Base-by-base conservation (phyloP, 1,140 invertebrate species). In the Rhizoglyphus robini region DNA sequence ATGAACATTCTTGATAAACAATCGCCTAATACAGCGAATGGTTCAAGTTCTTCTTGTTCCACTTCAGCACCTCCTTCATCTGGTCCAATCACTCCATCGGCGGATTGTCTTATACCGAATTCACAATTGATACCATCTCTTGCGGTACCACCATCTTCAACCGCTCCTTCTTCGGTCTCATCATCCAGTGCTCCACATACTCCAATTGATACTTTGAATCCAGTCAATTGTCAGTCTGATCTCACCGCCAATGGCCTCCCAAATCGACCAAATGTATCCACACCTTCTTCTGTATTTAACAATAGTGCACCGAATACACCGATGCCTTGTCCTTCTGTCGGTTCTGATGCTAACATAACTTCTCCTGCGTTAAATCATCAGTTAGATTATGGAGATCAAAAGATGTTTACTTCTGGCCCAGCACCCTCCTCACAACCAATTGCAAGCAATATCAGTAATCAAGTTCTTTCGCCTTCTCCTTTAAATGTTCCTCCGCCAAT, bases 1-100 rank as follows among this genome's bases (percentile, higher is more conserved):
- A 60, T 60, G 58, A 60, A 60, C 58, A 60, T 60, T 60, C 58
- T 60, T 46, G 58, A 60, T 29, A 60, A 60, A 46, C 58, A 60
- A 60, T 60, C 58, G 27, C 58, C 58, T 15, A 64, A n/a, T n/a
- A n/a, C n/a, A n/a, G n/a, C 62, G 11, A 5, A 49, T 11, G 48
- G 48, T 25, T 2, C 15, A n/a, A 8, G 41, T 46, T n/a, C 15
- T 8, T 15, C 23, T 46, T 15, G 41, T 3, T 20, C 18, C 15
- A 15, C 41, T n/a, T 46, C 41, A 46, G 23, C 41, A 3, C 41
- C 41, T n/a, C 23, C 23, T 25, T 11, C 48, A 51, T 23, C 48
- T 25, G 15, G 15, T 8, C 29, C 48, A 4, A 18, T 27, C 18
- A n/a, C 54, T 18, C 29, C 54, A 29, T 58, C 54, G 25, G 15